Evolutionary conservation across 2,888 invertebrate genomes (phyloP).

Genomic region (Parnassius glacialis): DNA sequence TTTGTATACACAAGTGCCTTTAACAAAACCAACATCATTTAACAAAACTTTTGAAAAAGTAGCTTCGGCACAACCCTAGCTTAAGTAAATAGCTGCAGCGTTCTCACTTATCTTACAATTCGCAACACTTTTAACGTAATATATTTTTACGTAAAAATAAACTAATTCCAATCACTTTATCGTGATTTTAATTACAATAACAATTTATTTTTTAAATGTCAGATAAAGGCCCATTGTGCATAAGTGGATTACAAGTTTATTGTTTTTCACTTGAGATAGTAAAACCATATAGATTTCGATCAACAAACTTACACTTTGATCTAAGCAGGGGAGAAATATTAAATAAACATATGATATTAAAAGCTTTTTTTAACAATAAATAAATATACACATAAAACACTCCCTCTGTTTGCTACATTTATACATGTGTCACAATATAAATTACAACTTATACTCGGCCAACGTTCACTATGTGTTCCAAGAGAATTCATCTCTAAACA

Average conservation of each 20-base stretch:
- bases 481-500: neutral
- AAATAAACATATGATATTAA: too few species aligned
- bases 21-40: too few species aligned
- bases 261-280: too few species aligned
- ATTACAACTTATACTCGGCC: neutral
- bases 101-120: neutral
- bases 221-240: neutral
- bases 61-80: constrained; percentile 3
- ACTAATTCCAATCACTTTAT: neutral
- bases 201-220: constrained; percentile 13
- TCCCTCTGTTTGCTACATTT: too few species aligned
- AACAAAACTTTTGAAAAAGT: neutral
- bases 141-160: neutral
- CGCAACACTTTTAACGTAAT: neutral
- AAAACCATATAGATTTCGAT: too few species aligned
- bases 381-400: too few species aligned
- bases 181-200: constrained; percentile 18
- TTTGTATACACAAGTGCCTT: too few species aligned
- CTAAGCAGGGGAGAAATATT: too few species aligned
- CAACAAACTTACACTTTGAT: too few species aligned
- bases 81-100: neutral
- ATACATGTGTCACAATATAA: too few species aligned
- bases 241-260: too few species aligned
- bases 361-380: too few species aligned
- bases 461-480: constrained; percentile 10